Conservation (phyloP, 2,113 vertebrate genomes). For the Anoura caudifer region DNA sequence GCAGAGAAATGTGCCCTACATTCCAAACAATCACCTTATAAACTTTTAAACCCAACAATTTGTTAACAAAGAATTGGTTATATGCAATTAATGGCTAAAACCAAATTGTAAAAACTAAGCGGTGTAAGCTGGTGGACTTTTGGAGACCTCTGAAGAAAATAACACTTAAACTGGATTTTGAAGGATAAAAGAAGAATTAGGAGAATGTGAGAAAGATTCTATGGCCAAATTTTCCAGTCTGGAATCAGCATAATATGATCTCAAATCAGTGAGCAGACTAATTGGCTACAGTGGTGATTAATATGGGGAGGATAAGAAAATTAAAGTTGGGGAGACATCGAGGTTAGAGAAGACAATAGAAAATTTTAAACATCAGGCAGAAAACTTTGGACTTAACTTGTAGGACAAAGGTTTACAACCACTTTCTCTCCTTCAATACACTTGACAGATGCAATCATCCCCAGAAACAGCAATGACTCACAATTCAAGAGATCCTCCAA, state of each 20-base stretch:
- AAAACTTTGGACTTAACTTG: background rate
- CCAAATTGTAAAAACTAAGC: background rate
- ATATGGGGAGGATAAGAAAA: background rate
- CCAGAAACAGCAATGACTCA: background rate
- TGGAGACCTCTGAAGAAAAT: background rate
- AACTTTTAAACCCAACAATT: conserved; percentile 9
- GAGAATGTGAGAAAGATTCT: background rate
- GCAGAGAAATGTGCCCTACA: conserved; percentile 11
- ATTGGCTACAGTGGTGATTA: background rate
- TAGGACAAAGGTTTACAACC: background rate
- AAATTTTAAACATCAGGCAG: background rate
- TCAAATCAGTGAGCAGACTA: background rate
- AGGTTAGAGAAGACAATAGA: background rate
- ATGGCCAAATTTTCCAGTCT: background rate
- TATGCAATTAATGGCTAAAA: background rate
- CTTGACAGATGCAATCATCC: background rate
- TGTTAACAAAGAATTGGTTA: background rate
- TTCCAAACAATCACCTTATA: background rate
- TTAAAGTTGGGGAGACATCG: background rate
- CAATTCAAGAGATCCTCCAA: background rate
- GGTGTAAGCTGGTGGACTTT: background rate
- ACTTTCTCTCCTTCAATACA: background rate
- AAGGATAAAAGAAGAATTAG: background rate
- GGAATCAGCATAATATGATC: background rate
- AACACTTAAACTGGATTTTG: background rate